These are phyloP conservation scores for Brachyhypopomus gauderio DNA, from an alignment of 2,113 vertebrate species.

Conservation along the genomic window DNA sequence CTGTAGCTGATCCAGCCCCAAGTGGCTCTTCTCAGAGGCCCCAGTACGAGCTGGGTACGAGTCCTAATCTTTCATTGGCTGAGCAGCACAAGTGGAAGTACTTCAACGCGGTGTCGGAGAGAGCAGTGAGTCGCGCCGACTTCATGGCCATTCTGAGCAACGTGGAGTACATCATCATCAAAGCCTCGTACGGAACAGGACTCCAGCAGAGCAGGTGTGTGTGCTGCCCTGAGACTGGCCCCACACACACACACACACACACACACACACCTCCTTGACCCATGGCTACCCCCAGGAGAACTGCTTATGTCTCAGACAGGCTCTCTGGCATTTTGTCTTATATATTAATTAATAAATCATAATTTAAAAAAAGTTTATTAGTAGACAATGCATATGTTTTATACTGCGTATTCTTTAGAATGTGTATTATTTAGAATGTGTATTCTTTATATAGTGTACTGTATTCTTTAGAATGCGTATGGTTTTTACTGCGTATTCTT, in stretches of 20 bases:
- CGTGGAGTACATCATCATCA: conserved; percentile 88
- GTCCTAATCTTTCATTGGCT: conserved; percentile 29
- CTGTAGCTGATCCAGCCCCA: neutral
- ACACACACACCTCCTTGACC: neutral
- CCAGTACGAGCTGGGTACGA: neutral
- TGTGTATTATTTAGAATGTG: too few species aligned
- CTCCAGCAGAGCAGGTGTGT: conserved; percentile 92
- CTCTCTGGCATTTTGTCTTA: too few species aligned
- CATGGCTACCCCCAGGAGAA: neutral
- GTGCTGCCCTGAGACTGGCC: neutral
- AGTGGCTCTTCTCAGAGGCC: neutral
- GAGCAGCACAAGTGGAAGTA: conserved; percentile 89
- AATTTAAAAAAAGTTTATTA: too few species aligned
- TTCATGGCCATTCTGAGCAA: conserved; percentile 89
- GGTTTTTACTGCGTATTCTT: too few species aligned
- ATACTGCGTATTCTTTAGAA: too few species aligned
- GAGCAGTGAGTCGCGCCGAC: conserved; percentile 80
- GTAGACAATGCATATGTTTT: too few species aligned
- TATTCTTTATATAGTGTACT: too few species aligned
- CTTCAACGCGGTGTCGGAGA: conserved; percentile 88
- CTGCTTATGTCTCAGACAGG: too few species aligned
- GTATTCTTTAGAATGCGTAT: too few species aligned
- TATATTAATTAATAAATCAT: too few species aligned
- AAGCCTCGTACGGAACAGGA: conserved; percentile 85
- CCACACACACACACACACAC: neutral